Evolutionary conservation across 2,797 vertebrate species (phyloP).

Genomic region (Mionectes olivaceus): DNA sequence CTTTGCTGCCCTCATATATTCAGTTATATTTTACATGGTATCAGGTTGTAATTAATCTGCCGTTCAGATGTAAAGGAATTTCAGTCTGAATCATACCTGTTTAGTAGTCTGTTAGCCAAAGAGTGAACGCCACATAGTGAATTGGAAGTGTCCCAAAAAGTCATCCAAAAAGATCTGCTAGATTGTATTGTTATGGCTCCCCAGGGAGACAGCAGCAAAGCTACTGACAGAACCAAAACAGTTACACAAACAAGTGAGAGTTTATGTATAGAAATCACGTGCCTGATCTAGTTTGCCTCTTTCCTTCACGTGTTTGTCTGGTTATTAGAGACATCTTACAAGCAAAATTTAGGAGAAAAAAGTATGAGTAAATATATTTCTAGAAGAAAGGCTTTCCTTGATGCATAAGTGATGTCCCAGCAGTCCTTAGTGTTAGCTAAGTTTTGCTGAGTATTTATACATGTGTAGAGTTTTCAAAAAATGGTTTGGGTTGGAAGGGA

Average conservation of each 20-base stretch:
- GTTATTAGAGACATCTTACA: background rate
- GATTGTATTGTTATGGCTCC: background rate
- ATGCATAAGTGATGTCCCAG: background rate
- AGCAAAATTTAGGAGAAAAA: background rate
- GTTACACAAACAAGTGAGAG: background rate
- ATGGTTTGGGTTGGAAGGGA: background rate
- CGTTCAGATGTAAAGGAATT: background rate
- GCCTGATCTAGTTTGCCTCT: background rate
- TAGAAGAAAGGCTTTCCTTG: background rate
- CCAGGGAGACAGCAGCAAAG: background rate
- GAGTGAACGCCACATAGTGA: background rate
- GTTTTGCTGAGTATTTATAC: background rate
- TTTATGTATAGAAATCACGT: background rate
- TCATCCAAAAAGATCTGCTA: background rate
- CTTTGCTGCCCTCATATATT: background rate
- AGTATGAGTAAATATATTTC: background rate
- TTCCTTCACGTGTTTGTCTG: background rate
- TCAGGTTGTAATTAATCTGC: background rate
- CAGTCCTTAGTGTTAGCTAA: background rate
- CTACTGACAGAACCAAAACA: background rate
- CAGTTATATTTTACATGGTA: background rate
- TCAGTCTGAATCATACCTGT: background rate
- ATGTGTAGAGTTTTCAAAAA: background rate
- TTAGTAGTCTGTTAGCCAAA: background rate
- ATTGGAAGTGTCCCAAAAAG: background rate